phyloP scores from a whole-genome alignment of 64 coral and sea anemone species.

The Montipora efflorescens region DNA sequence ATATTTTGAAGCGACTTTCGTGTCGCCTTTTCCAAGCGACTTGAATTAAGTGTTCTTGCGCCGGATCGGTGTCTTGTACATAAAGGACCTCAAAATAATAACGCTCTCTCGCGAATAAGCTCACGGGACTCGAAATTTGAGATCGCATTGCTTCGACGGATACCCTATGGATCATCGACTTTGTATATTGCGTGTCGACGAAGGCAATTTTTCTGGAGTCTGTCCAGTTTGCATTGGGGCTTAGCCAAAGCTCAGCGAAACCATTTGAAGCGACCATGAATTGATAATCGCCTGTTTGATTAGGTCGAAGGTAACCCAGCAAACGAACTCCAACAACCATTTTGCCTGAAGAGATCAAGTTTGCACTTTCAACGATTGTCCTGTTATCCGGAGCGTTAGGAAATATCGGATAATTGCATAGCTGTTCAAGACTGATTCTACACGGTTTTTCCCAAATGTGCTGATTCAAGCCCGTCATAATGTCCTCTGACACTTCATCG shows the following conservation, averaged over 20 bases:
- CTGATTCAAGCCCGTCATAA: neutral
- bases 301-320: constrained; percentile 8
- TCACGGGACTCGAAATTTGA: constrained; percentile 6
- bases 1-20: neutral
- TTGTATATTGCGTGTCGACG: neutral
- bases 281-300: neutral
- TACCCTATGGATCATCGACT: neutral
- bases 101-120: neutral
- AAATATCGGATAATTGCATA: constrained; percentile 51
- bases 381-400: constrained; percentile 27
- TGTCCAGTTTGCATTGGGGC: neutral
- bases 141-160: neutral
- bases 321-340: neutral
- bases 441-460: constrained; percentile 34
- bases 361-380: neutral
- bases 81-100: constrained; percentile 34
- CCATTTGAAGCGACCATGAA: constrained; percentile 29
- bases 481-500: neutral
- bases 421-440: neutral
- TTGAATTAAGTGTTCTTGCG: neutral
- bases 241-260: constrained; percentile 32
- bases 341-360: neutral
- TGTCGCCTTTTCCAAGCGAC: constrained; percentile 51
- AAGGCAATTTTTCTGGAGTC: neutral
- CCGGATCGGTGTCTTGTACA: neutral